These are phyloP conservation scores for Psephotus haematonotus DNA, from an alignment of 2,113 vertebrate species.

Conservation along the genomic window DNA sequence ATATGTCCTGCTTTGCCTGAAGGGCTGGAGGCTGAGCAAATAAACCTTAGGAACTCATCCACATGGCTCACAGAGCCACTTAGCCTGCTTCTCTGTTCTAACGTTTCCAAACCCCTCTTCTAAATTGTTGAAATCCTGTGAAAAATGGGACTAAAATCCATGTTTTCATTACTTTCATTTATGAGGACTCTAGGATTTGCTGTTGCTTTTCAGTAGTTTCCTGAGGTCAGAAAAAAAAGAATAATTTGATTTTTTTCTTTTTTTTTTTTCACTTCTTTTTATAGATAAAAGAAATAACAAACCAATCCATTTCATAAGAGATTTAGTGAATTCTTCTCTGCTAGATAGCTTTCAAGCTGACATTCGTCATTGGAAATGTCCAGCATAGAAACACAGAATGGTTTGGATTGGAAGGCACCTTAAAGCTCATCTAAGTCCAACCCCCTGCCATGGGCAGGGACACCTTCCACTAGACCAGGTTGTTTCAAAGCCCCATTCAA, in stretches of 20 bases:
- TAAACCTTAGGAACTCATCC: background rate
- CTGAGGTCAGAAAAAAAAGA: background rate
- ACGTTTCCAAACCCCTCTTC: background rate
- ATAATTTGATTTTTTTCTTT: fast-evolving
- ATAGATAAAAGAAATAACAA: background rate
- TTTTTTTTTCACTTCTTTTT: background rate
- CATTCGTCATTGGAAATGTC: background rate
- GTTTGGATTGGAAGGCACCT: background rate
- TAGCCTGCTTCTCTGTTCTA: background rate
- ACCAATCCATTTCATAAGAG: background rate
- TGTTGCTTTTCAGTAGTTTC: background rate
- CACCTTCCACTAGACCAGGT: background rate
- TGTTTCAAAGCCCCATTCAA: background rate
- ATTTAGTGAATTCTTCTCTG: background rate
- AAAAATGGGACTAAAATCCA: background rate
- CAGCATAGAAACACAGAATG: background rate
- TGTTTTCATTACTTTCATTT: background rate
- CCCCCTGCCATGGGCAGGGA: background rate
- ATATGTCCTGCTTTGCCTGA: background rate
- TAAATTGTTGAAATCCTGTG: background rate
- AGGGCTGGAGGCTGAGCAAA: background rate
- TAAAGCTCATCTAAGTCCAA: background rate
- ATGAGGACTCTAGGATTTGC: background rate
- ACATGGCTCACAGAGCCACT: background rate
- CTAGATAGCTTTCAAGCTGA: background rate